Conservation (phyloP, 2,797 vertebrate genomes). For the Arctocebus calabarensis region DNA sequence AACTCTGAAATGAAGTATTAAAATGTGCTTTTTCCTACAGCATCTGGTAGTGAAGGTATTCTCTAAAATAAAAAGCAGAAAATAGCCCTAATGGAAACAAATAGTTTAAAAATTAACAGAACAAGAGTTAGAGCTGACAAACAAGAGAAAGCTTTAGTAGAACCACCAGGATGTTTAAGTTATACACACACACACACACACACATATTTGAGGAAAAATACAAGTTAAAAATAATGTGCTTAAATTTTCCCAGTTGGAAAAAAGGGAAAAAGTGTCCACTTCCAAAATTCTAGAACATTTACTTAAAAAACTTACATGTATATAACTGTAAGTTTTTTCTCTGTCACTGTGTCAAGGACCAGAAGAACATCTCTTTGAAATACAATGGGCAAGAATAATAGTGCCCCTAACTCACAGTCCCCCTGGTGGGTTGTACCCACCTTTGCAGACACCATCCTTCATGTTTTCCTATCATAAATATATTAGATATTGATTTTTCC, state of each 20-base stretch:
- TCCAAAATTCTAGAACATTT: not conserved
- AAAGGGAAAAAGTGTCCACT: rapidly evolving
- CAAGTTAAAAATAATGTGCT: not conserved
- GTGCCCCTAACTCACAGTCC: not conserved
- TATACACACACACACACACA: not conserved
- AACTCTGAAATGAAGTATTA: not conserved
- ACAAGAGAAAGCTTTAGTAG: not conserved
- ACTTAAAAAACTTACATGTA: not conserved
- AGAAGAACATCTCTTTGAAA: not conserved
- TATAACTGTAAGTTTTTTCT: not conserved
- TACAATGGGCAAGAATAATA: not conserved
- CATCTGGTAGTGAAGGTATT: too few relatives aligned
- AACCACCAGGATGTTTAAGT: not conserved
- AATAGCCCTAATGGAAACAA: too few relatives aligned
- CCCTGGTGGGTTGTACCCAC: not conserved
- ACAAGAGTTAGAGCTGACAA: too few relatives aligned
- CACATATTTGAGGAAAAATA: not conserved
- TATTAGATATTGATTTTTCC: not conserved
- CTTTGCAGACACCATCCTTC: not conserved
- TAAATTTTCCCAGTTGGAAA: not conserved
- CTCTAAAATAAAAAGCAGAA: too few relatives aligned
- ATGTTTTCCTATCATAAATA: not conserved
- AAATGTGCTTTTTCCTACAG: rapidly evolving
- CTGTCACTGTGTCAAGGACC: not conserved
- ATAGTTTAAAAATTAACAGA: too few relatives aligned